Base-by-base conservation (phyloP, 2,888 invertebrate species). In the Ditylenchus weischeri region DNA sequence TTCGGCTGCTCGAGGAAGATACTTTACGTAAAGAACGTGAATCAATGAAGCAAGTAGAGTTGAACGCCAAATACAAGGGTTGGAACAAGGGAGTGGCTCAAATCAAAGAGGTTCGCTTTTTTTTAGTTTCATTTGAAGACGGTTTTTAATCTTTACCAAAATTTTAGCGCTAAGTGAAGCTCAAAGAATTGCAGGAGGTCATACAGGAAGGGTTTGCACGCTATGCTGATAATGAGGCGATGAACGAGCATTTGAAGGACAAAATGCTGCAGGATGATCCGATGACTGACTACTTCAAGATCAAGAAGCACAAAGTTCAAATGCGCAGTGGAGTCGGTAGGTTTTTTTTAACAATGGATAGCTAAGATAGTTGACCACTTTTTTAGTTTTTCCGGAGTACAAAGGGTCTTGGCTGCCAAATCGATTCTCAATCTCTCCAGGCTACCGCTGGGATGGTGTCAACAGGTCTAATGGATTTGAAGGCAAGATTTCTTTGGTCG, bases 361-460 rank as follows among this genome's bases (percentile, higher is more conserved):
- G 21, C 64, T 62, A 23, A 18, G 15, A 69, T 21, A 63, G 36
- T 66, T 65, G 11, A 23, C 49, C 19, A 6, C 38, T 21, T 29
- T 72, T 73, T 65, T 72, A 84, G 85, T 83, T 35, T 81, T 82
- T 64, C 87, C 86, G 6, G 77, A 76, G 11, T 98, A 93, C 84
- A 88, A 89, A 80, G 95, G 95, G 0, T 80, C 83, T 21, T 91
- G 88, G 51, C 82, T 84, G 65, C 93, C 93, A 18, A 98, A 98
- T 86, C 88, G 98, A 0, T 96, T 90, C 85, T 89, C 89, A 69
- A 91, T 99, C 64, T 86, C 88, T 11, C 98, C 98, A 0, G 98
- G 98, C 0, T 90, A 92, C 84, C 87, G 94, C 18, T 98, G 98
- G 98, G 98, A 98, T 83, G 98, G 98, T 0, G 95, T 98, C 0